Percentiles rank a stretch among this genome's conserved stretches.
Evolutionary conservation across 2,113 vertebrate species (phyloP).

Genomic region (Barbus barbus): DNA sequence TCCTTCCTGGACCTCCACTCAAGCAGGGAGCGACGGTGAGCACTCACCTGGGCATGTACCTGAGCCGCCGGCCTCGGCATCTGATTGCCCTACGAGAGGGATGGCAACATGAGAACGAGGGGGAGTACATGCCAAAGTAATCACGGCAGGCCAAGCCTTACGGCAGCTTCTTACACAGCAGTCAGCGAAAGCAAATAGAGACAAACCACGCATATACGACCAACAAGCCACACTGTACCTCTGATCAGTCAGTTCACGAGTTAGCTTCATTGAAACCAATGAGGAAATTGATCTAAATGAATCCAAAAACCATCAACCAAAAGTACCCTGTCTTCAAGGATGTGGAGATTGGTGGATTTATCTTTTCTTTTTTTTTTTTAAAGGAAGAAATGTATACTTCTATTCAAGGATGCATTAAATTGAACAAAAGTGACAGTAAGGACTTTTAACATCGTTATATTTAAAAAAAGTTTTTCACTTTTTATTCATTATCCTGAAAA

Average conservation of each 20-base stretch:
- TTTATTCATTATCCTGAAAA: too few relatives aligned
- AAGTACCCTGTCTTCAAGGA: not conserved
- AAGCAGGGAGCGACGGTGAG: slow-evolving; percentile 53
- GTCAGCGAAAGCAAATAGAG: slow-evolving; percentile 22
- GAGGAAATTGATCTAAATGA: not conserved
- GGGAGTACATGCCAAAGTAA: not conserved
- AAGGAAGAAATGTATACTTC: too few relatives aligned
- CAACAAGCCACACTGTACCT: not conserved
- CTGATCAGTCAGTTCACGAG: not conserved
- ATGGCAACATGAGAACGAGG: slow-evolving; percentile 69
- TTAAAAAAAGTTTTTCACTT: too few relatives aligned
- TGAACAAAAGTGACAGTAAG: too few relatives aligned
- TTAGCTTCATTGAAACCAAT: not conserved
- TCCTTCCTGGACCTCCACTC: slow-evolving; percentile 16
- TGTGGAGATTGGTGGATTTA: not conserved
- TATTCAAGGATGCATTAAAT: too few relatives aligned
- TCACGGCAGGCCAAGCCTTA: slow-evolving; percentile 1
- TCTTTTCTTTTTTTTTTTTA: not conserved
- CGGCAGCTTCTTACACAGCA: not conserved
- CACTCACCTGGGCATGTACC: slow-evolving; percentile 80
- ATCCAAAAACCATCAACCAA: not conserved
- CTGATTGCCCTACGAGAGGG: slow-evolving; percentile 79
- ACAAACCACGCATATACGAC: not conserved
- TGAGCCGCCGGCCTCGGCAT: slow-evolving; percentile 78
- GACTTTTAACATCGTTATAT: too few relatives aligned